These are phyloP conservation scores for Eristalis tenax DNA, from an alignment of 2,888 invertebrate genomes.

Conservation along the genomic window DNA sequence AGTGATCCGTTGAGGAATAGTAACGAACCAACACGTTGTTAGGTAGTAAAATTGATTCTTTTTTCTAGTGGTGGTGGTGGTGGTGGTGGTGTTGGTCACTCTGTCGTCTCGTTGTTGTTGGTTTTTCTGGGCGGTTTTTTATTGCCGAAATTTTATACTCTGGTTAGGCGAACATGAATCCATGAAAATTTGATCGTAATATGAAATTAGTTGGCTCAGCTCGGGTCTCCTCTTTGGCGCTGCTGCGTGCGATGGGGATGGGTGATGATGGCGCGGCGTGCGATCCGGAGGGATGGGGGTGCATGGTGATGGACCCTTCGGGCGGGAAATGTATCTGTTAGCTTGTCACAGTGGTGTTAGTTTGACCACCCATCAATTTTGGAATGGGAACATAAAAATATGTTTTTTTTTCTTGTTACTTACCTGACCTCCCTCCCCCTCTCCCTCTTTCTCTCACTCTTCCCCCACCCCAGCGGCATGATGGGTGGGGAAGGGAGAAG, in stretches of 20 bases:
- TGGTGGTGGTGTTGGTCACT: too few species aligned
- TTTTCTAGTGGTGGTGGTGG: too few species aligned
- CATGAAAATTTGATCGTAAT: conserved; percentile 52
- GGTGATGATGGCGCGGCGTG: too few species aligned
- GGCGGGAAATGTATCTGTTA: neutral
- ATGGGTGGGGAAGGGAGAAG: neutral
- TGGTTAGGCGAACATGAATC: conserved; percentile 43
- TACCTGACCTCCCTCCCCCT: neutral
- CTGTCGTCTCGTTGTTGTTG: neutral
- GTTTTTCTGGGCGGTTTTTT: conserved; percentile 34
- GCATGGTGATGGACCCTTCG: neutral
- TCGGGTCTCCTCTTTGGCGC: neutral
- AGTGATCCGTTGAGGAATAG: conserved; percentile 32
- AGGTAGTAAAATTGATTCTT: conserved; percentile 48
- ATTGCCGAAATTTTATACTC: conserved; percentile 62
- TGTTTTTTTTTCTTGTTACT: too few species aligned
- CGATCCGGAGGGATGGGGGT: neutral
- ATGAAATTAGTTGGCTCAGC: conserved; percentile 40
- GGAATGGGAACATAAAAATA: conserved; percentile 62
- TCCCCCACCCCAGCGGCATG: neutral
- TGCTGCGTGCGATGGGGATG: too few species aligned
- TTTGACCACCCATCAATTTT: conserved; percentile 68
- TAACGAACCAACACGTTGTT: conserved; percentile 63
- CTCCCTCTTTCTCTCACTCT: neutral
- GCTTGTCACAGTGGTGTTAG: conserved; percentile 34